Base-by-base conservation (phyloP, 2,797 vertebrate genomes). In the Thunnus albacares region DNA sequence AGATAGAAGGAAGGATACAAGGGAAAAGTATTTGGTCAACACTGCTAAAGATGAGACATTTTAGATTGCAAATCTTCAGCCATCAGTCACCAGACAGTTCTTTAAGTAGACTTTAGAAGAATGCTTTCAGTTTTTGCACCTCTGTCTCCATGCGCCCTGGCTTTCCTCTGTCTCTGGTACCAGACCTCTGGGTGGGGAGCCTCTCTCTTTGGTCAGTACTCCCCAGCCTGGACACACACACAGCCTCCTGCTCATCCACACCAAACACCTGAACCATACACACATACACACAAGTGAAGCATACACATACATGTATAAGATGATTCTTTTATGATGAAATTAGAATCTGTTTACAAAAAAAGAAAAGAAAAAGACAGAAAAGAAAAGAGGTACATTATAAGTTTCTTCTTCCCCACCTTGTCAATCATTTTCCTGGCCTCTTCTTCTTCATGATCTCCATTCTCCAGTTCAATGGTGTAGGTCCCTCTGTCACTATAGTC, bases 401-500 rank as follows among this genome's bases (percentile, higher is more conserved):
- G 4, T 41, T 66, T 64, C 2, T 74, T 56, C 18, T 26, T 79
- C 82, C 93, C 88, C 92, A 99, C 98, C 96, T 97, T 98, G 92
- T 98, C 97, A 87, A 97, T 99, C 96, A 97, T 97, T 91, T 96
- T 96, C 79, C 97, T 96, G 22, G 97, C 97, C 92, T 98, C 96
- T 88, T 97, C 94, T 83, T 98, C 98, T 89, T 99, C 97, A 66
- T 95, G 89, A 90, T 96, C 97, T 83, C 96, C 96, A 68, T 97
- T 97, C 94, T 97, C 97, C 89, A 98, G 72, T 88, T 99, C 97
- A 77, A 98, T 97, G 66, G 97, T 99, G 60, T 99, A 99, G 69
- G 98, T 99, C 76, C 97, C 97, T 94, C 97, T 97, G 94, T 98
- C 97, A 75, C 97, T 98, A 86, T 97, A 97, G 87, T 98, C 97